Percentiles rank a stretch among this genome's conserved stretches.
phyloP scores from a whole-genome alignment of 2,113 vertebrate genomes.

The Falco punctatus region DNA sequence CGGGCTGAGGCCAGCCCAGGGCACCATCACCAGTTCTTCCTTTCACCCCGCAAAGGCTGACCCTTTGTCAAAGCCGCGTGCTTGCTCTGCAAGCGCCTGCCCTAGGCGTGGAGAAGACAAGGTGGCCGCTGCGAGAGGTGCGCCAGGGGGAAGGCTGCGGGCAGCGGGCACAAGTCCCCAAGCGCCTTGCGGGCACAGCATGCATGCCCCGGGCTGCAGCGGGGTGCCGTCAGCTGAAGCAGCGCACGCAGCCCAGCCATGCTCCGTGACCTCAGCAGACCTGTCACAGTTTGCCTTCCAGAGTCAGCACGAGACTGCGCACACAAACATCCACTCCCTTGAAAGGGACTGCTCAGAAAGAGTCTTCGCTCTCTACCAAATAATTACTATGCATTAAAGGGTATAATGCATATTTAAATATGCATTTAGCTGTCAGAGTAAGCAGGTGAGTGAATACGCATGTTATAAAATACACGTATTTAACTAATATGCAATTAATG shows the following conservation, averaged over 20 bases:
- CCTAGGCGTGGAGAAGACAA: neutral
- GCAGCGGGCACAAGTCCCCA: neutral
- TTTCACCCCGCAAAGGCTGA: fast-evolving
- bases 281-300: fast-evolving
- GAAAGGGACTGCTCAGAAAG: neutral
- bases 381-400: slow-evolving; percentile 33
- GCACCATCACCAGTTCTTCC: too few species aligned
- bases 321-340: neutral
- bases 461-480: slow-evolving; percentile 56
- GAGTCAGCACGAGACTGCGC: neutral
- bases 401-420: slow-evolving; percentile 45
- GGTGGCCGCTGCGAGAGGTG: fast-evolving
- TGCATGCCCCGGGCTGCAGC: fast-evolving
- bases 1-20: fast-evolving
- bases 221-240: too few species aligned
- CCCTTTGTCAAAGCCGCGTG: too few species aligned
- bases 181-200: too few species aligned
- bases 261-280: fast-evolving
- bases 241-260: fast-evolving
- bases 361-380: neutral
- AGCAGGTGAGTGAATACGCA: slow-evolving; percentile 63
- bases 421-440: slow-evolving; percentile 45
- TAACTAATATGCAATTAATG: slow-evolving; percentile 71
- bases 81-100: too few species aligned
- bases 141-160: too few species aligned